Evolutionary conservation across 2,888 invertebrate genomes (phyloP).

Genomic region (Thyatira batis): DNA sequence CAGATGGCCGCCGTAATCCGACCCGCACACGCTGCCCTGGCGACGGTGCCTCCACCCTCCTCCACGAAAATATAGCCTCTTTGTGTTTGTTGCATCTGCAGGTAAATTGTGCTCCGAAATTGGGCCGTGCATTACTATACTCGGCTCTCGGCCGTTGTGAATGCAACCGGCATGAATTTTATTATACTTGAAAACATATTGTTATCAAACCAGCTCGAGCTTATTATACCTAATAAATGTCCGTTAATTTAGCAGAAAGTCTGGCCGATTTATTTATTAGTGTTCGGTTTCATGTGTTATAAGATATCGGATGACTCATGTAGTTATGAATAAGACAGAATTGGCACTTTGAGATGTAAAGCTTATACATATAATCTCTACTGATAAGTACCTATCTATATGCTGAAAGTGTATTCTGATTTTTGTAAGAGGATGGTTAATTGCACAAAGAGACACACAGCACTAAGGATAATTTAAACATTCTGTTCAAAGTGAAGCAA

Average conservation of each 20-base stretch:
- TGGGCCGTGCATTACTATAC: slow-evolving; percentile 70
- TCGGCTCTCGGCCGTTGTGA: slow-evolving; percentile 63
- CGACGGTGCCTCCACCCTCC: slow-evolving; percentile 23
- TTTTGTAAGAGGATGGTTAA: background rate
- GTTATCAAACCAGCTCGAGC: slow-evolving; percentile 62
- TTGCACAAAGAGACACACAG: too few species aligned
- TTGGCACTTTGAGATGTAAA: too few species aligned
- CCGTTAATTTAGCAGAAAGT: slow-evolving; percentile 22
- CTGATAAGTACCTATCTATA: too few species aligned
- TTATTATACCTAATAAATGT: slow-evolving; percentile 28
- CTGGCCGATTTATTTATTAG: background rate
- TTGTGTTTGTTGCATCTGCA: slow-evolving; percentile 81
- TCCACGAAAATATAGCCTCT: slow-evolving; percentile 68
- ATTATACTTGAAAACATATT: slow-evolving; percentile 76
- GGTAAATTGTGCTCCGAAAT: slow-evolving; percentile 79
- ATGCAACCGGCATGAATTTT: slow-evolving; percentile 69
- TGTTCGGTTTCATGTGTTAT: background rate
- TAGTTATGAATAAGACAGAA: too few species aligned
- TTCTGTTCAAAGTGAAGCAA: background rate
- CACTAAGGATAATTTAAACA: too few species aligned
- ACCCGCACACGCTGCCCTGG: slow-evolving; percentile 46
- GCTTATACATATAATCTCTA: too few species aligned
- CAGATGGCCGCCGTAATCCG: slow-evolving; percentile 80
- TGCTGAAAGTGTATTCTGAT: too few species aligned
- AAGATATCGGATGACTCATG: background rate